Percentiles rank a stretch among this genome's conserved stretches.
Evolutionary conservation across 2,888 invertebrate species (phyloP).

Genomic region (Notodonta ziczac): DNA sequence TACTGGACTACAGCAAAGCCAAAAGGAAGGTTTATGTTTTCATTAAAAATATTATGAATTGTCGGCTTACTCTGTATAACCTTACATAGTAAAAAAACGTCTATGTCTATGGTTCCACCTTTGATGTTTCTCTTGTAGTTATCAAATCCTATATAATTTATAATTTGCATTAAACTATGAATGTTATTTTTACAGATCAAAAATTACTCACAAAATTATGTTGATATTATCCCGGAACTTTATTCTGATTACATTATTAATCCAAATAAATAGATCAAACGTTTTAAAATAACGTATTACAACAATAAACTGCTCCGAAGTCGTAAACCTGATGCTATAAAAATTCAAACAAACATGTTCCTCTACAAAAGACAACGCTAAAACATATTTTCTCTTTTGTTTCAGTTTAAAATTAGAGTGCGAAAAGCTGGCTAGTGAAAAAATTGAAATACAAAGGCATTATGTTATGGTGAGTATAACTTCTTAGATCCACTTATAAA

Average conservation of each 20-base stretch:
- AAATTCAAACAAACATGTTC: slow-evolving; percentile 27
- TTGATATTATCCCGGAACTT: slow-evolving; percentile 9
- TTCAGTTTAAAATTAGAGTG: slow-evolving; percentile 93
- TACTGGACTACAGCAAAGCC: no score
- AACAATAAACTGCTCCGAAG: slow-evolving; percentile 17
- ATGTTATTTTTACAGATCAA: no score
- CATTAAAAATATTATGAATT: no score
- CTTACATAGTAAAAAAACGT: background rate
- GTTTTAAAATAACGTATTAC: slow-evolving; percentile 14
- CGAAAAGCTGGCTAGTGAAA: slow-evolving; percentile 94
- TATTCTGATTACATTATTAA: slow-evolving; percentile 12
- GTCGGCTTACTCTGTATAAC: background rate
- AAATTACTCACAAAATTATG: background rate
- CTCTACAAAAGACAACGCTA: slow-evolving; percentile 14
- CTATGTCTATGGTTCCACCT: background rate
- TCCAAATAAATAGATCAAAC: slow-evolving; percentile 29
- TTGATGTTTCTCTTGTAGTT: background rate
- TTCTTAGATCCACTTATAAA: background rate
- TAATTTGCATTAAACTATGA: background rate
- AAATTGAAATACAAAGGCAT: slow-evolving; percentile 95
- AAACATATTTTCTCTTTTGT: slow-evolving; percentile 57
- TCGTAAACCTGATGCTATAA: slow-evolving; percentile 22
- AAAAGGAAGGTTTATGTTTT: no score
- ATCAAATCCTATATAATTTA: background rate
- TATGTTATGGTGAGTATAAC: slow-evolving; percentile 92